Base-by-base conservation (phyloP, 2,113 vertebrate genomes). In the Turdus rufiventris region DNA sequence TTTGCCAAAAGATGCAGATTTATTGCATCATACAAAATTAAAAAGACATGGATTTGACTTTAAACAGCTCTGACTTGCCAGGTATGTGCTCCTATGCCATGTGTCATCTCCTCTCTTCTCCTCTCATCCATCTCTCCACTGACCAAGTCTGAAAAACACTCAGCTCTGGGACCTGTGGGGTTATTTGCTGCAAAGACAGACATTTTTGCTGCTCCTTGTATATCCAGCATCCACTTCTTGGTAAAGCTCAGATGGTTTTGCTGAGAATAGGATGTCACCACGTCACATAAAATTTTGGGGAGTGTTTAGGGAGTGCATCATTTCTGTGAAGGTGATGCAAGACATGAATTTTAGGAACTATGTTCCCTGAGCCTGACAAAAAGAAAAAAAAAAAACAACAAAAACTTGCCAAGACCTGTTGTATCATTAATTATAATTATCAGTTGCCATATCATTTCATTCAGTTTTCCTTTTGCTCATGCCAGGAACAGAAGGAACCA, bases 361-460 rank as follows among this genome's bases (percentile, higher is more conserved):
- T 2, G 1, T 56, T 93, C 36, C 75, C 18, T 33, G 71, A 68
- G 20, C 10, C 20, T 60, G 36, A 15, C 1, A 1, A n/a, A 25
- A 50, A 25, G 7, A 14, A 25, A 48, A 48, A 23, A 47, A 47
- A 25, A 12, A 6, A 7, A 48, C 19, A 48, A 48, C 12, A 63
- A n/a, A 47, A 18, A 0, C 42, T 43, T 68, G 20, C 43, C 58
- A 73, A 62, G 58, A 88, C 23, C 42, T 85, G 21, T 12, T 63
- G 29, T 79, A 74, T 76, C 58, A 76, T 91, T 89, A 93, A 81
- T 72, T 84, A 45, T 85, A 94, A 91, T 81, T 84, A 71, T 56
- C 72, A 71, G 31, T 73, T 86, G 51, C 48, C 54, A 73, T 42
- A 54, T 43, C 28, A 8, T 83, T 93, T 90, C 21, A 5, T 62